These are phyloP conservation scores for Pteronura brasiliensis DNA, from an alignment of 2,113 vertebrate genomes.

Conservation along the genomic window DNA sequence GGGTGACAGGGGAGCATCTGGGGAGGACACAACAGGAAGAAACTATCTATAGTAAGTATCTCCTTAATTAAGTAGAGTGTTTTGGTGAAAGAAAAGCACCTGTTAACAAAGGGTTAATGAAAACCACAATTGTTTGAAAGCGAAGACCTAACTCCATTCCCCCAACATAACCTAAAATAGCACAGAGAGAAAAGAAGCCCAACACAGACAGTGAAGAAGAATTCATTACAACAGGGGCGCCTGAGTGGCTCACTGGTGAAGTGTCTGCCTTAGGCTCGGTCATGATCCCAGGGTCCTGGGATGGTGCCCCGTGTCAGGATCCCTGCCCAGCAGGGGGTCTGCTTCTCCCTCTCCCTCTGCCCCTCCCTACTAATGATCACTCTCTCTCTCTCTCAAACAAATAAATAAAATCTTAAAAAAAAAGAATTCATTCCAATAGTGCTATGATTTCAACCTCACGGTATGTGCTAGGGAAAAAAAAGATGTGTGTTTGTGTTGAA, in stretches of 20 bases:
- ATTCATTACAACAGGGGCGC: neutral
- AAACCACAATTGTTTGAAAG: slow-evolving; percentile 32
- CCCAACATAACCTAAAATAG: slow-evolving; percentile 1
- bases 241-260: neutral
- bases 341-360: neutral
- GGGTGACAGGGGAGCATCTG: no score
- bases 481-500: neutral
- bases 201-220: neutral
- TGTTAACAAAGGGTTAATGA: slow-evolving; percentile 16
- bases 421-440: neutral
- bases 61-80: neutral
- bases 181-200: neutral
- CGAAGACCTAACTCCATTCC: neutral
- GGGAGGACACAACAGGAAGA: neutral
- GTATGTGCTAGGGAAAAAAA: neutral
- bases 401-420: neutral
- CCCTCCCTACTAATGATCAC: neutral
- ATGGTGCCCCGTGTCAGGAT: neutral
- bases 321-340: neutral
- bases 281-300: neutral
- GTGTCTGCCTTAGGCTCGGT: neutral
- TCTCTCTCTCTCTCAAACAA: neutral
- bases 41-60: neutral
- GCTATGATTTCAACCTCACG: neutral
- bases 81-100: neutral